A percentile compares a stretch with the other conserved stretches of the same genome.
Evolutionary conservation across 2,888 invertebrate genomes (phyloP).

Genomic region (Chorisops tibialis): DNA sequence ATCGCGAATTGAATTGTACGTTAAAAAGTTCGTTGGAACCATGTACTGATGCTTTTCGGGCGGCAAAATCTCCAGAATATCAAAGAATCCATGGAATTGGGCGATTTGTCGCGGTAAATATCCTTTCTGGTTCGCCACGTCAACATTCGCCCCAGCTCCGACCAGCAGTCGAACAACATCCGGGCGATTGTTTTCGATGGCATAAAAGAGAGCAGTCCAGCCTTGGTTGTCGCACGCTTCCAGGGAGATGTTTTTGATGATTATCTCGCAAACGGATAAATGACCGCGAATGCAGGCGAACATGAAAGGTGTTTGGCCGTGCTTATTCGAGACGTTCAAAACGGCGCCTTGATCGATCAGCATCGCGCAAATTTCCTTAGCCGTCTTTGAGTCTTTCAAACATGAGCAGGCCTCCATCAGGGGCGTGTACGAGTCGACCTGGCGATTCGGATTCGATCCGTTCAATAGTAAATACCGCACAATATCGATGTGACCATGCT

Average conservation of each 20-base stretch:
- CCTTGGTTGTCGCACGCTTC: slow-evolving; percentile 48
- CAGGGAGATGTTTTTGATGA: slow-evolving; percentile 43
- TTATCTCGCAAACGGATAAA: slow-evolving; percentile 39
- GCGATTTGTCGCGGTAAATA: slow-evolving; percentile 47
- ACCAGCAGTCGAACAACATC: slow-evolving; percentile 45
- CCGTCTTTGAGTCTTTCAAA: slow-evolving; percentile 33
- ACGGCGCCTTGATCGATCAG: slow-evolving; percentile 42
- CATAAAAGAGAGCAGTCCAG: slow-evolving; percentile 47
- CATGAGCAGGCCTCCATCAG: slow-evolving; percentile 46
- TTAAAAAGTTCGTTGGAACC: slow-evolving; percentile 44
- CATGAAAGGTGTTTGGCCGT: slow-evolving; percentile 49
- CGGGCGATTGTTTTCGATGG: slow-evolving; percentile 46
- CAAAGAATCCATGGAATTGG: slow-evolving; percentile 46
- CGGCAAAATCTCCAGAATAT: slow-evolving; percentile 46
- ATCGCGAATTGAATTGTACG: slow-evolving; percentile 45
- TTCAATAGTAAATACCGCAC: slow-evolving; percentile 42
- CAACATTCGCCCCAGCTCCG: slow-evolving; percentile 40
- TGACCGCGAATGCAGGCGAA: slow-evolving; percentile 46
- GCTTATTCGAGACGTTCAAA: slow-evolving; percentile 46
- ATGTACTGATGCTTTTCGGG: slow-evolving; percentile 37
- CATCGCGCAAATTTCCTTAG: slow-evolving; percentile 40
- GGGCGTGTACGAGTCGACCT: slow-evolving; percentile 44
- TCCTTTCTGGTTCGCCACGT: slow-evolving; percentile 43
- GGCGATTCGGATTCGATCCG: slow-evolving; percentile 43
- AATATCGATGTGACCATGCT: slow-evolving; percentile 41